Evolutionary conservation across 2,797 vertebrate genomes (phyloP), one percentile per base, ranked within the genome.

Genomic region (Gymnoscopelus microlampas): DNA sequence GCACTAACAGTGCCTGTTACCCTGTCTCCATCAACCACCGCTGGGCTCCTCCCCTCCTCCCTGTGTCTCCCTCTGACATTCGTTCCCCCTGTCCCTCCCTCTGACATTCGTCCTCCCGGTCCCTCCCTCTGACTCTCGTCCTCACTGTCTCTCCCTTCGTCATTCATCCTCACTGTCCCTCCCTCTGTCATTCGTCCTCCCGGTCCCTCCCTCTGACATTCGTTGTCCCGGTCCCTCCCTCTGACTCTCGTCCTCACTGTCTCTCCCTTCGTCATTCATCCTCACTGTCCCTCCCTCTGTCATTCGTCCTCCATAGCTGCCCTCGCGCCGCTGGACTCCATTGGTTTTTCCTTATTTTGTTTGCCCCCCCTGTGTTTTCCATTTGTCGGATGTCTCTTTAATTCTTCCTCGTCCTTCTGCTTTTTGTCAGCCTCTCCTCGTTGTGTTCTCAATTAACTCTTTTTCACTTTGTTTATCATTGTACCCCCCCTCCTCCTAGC

Each of bases 1-100:
- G 70, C 87, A 74, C 80, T 72, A 86, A 85, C 77, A 59, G 82
- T 32, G 81, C 82, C 79, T 67, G 80, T 84, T 85, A 78, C 82
- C 55, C 68, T 60, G 66, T 66, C 83, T 82, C 64, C 66, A 51
- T 51, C 75, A 59, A 35, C 65, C 70, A 15, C 50, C 53, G 53
- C 15, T 35, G 39, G 23, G 8, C 14, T 5, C 12, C 29, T 19
- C 35, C 58, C 32, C 48, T 54, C 64, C 64, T 68, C 63, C n/a
- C n/a, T n/a, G n/a, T n/a, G 8, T 13, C 35, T 69, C 47, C 39
- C 60, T 57, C 62, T 32, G n/a, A n/a, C n/a, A n/a, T n/a, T n/a
- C n/a, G 7, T 15, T 4, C 9, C 5, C 35, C 6, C 49, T 58
- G 7, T 50, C 50, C 48, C 12, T 29, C 4, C 14, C 9, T 35